phyloP scores from a whole-genome alignment of 2,113 vertebrate genomes.

The Numida meleagris region DNA sequence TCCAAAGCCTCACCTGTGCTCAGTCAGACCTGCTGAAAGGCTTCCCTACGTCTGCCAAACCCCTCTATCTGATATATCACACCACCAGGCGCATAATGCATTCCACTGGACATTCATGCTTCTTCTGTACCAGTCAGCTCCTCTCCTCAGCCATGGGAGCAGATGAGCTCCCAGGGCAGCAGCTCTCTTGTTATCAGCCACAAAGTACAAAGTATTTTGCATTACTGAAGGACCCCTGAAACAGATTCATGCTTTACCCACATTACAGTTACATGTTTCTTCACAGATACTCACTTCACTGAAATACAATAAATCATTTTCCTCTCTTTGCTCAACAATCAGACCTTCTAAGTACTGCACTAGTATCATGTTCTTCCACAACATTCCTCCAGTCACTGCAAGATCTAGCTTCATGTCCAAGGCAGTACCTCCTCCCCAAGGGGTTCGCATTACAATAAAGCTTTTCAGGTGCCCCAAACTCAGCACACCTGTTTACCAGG shows the following conservation, averaged over 20 bases:
- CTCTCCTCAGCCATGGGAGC: neutral
- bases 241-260: neutral
- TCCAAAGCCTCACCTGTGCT: neutral
- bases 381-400: neutral
- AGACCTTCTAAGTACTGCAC: neutral
- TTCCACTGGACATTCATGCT: neutral
- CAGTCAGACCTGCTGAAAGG: neutral
- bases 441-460: neutral
- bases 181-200: neutral
- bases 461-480: neutral
- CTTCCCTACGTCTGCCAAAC: neutral
- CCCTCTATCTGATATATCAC: accelerated
- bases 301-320: neutral
- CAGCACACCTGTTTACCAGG: neutral
- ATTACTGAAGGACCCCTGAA: neutral
- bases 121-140: accelerated
- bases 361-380: neutral
- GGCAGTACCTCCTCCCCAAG: neutral
- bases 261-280: neutral
- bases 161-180: neutral
- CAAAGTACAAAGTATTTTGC: neutral
- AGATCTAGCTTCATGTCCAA: neutral
- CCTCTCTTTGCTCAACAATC: neutral
- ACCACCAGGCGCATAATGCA: neutral
- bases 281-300: neutral